phyloP scores from a whole-genome alignment of 1,140 invertebrate genomes.

The Neelides sp. region DNA sequence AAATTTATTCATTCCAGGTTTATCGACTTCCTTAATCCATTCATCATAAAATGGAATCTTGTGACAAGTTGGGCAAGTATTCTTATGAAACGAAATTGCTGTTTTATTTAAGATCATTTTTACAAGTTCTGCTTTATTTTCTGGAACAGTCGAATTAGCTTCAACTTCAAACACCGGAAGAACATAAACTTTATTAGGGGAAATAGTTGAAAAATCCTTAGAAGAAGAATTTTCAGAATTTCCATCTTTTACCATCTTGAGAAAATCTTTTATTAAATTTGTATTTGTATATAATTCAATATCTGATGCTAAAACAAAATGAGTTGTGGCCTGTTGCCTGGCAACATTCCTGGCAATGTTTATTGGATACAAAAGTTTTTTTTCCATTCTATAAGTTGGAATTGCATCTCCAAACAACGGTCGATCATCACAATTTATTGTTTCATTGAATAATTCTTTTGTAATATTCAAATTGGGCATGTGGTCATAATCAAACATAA shows the following conservation, averaged over 20 bases:
- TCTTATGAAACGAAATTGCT: conserved; percentile 38
- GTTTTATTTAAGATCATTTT: conserved; percentile 23
- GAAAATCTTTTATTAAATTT: conserved; percentile 19
- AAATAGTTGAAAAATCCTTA: too few relatives aligned
- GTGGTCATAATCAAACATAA: conserved; percentile 31
- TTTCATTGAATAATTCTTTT: too few relatives aligned
- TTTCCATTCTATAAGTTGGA: conserved; percentile 13
- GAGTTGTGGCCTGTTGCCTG: conserved; percentile 33
- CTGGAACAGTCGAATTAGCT: conserved; percentile 29
- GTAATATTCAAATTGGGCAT: too few relatives aligned
- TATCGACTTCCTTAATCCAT: conserved; percentile 22
- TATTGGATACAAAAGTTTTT: conserved; percentile 55
- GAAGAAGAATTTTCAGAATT: conserved; percentile 8
- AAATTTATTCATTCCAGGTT: conserved; percentile 11
- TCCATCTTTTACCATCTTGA: conserved; percentile 27
- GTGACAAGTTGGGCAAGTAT: conserved; percentile 37
- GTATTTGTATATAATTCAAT: conserved; percentile 34
- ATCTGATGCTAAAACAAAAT: conserved; percentile 37
- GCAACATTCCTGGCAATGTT: conserved; percentile 45
- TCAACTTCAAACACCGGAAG: conserved; percentile 39
- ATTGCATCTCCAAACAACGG: too few relatives aligned
- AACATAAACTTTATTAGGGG: conserved; percentile 35
- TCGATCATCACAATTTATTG: too few relatives aligned
- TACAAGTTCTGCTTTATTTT: conserved; percentile 35
- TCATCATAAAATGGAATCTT: conserved; percentile 34